A percentile compares a stretch with the other conserved stretches of the same genome.
phyloP scores from a whole-genome alignment of 2,888 invertebrate species.

The Spilosoma lubricipeda region DNA sequence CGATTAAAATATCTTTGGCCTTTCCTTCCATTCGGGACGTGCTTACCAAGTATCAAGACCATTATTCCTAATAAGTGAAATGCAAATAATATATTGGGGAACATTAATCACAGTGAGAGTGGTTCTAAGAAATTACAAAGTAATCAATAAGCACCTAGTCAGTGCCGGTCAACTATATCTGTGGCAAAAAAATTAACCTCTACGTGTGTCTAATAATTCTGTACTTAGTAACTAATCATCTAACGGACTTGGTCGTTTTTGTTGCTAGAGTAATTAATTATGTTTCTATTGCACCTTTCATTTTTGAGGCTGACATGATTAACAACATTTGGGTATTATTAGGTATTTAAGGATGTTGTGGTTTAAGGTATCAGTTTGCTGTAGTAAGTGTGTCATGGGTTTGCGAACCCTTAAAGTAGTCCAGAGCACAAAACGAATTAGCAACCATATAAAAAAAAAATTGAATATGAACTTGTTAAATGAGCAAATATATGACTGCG shows the following conservation, averaged over 20 bases:
- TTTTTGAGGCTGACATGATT: neutral
- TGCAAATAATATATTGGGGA: slow-evolving; percentile 51
- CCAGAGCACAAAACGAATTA: too few species aligned
- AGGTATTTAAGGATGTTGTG: neutral
- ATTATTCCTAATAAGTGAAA: neutral
- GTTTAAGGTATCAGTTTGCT: neutral
- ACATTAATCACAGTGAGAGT: slow-evolving; percentile 60
- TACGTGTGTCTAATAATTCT: neutral
- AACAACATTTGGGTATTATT: too few species aligned
- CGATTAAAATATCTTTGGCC: too few species aligned
- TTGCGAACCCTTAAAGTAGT: too few species aligned
- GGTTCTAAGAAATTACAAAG: slow-evolving; percentile 17
- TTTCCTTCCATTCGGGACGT: neutral
- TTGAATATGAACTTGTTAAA: too few species aligned
- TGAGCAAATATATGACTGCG: too few species aligned
- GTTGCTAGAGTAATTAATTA: slow-evolving; percentile 7
- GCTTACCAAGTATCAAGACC: slow-evolving; percentile 42
- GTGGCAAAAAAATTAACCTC: slow-evolving; percentile 2
- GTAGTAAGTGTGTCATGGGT: too few species aligned
- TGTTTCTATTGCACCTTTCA: neutral
- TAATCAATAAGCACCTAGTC: slow-evolving; percentile 13
- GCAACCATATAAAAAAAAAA: too few species aligned
- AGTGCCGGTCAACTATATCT: neutral
- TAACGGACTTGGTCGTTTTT: slow-evolving; percentile 7
- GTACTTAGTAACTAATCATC: neutral